A percentile compares a stretch with the other conserved stretches of the same genome.
Evolutionary conservation across 2,797 vertebrate genomes (phyloP).

Genomic region (Rhinatrema bivittatum): DNA sequence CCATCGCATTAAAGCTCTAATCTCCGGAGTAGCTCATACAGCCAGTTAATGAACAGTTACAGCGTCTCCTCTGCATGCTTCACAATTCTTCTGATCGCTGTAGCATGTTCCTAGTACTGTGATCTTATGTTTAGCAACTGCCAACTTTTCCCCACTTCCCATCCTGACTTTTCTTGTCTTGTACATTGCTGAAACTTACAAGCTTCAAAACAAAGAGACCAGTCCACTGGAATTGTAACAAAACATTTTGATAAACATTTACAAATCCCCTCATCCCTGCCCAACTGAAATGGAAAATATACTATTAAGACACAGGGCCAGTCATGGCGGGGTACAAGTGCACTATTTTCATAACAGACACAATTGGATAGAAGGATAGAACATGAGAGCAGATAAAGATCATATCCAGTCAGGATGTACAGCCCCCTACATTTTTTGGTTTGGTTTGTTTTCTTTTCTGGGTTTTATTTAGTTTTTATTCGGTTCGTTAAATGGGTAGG

Average conservation of each 20-base stretch:
- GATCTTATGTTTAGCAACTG: slow-evolving; percentile 49
- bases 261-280: too few species aligned
- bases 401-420: too few species aligned
- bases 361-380: too few species aligned
- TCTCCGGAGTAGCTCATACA: slow-evolving; percentile 34
- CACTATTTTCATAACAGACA: too few species aligned
- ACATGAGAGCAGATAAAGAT: too few species aligned
- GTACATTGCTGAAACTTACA: slow-evolving; percentile 26
- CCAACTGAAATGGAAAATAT: too few species aligned
- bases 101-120: slow-evolving; percentile 46
- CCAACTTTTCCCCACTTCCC: slow-evolving; percentile 5
- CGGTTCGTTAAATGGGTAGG: too few species aligned
- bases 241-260: slow-evolving; percentile 23
- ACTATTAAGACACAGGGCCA: too few species aligned
- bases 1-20: slow-evolving; percentile 45
- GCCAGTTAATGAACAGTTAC: slow-evolving; percentile 41
- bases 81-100: slow-evolving; percentile 36
- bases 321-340: too few species aligned
- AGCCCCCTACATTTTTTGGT: too few species aligned
- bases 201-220: slow-evolving; percentile 18
- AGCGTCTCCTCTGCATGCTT: slow-evolving; percentile 31
- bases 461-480: too few species aligned
- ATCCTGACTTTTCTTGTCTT: slow-evolving; percentile 22
- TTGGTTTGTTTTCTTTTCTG: too few species aligned
- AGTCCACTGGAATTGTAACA: slow-evolving; percentile 24